These are phyloP conservation scores for Orycteropus afer DNA, from an alignment of 2,113 vertebrate species.

Conservation along the genomic window DNA sequence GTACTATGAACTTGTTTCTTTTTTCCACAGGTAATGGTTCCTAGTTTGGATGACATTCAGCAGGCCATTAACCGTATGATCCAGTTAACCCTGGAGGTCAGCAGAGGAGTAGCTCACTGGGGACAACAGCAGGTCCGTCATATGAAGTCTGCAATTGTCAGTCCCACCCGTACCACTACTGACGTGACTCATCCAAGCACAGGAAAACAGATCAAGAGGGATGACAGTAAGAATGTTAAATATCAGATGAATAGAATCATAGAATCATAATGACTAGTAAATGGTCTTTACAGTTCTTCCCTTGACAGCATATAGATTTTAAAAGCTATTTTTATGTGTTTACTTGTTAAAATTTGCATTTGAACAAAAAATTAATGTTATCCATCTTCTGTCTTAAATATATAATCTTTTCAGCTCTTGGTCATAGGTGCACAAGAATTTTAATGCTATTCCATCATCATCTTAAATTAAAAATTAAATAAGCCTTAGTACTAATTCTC, in stretches of 20 bases:
- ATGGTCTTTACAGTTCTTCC: not conserved
- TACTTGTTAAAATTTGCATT: not conserved
- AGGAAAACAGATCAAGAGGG: slow-evolving; percentile 45
- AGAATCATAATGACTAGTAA: not conserved
- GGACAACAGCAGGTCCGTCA: slow-evolving; percentile 79
- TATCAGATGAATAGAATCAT: not conserved
- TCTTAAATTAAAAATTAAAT: slow-evolving; percentile 22
- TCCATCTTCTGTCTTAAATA: not conserved
- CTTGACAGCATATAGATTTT: not conserved
- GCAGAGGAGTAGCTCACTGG: slow-evolving; percentile 87
- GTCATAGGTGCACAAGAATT: not conserved
- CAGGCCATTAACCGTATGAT: slow-evolving; percentile 86
- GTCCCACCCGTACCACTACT: not conserved
- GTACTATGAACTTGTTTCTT: not conserved
- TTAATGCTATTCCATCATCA: not conserved
- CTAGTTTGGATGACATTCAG: slow-evolving; percentile 90
- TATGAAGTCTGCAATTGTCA: not conserved
- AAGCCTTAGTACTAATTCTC: not conserved
- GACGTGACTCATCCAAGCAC: not conserved
- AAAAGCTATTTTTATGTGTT: not conserved
- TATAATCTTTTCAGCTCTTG: not conserved
- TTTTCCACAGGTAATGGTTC: slow-evolving; percentile 87
- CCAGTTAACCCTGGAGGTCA: slow-evolving; percentile 89
- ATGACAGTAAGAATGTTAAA: slow-evolving; percentile 81
- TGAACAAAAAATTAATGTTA: not conserved